These are phyloP conservation scores for Sisyra terminalis DNA, from an alignment of 2,888 invertebrate genomes.

Conservation along the genomic window DNA sequence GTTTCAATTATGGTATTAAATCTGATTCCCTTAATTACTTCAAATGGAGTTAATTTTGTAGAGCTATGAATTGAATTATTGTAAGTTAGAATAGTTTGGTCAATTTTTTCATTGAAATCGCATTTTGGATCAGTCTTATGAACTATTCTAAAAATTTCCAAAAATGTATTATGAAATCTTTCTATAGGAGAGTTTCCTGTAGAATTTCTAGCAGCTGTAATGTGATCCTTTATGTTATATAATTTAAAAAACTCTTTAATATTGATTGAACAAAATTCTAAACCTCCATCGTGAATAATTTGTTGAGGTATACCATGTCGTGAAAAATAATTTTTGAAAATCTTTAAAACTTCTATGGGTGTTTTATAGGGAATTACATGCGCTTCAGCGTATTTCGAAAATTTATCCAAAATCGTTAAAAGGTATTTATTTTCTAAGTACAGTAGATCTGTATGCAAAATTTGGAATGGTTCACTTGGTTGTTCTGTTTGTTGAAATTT, in stretches of 20 bases:
- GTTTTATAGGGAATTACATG: slow-evolving; percentile 6
- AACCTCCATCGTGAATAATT: slow-evolving; percentile 13
- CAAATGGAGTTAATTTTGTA: neutral
- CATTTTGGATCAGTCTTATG: neutral
- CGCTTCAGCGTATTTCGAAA: slow-evolving; percentile 14
- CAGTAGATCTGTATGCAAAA: slow-evolving; percentile 7
- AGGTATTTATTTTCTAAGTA: slow-evolving; percentile 10
- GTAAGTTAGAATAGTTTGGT: neutral
- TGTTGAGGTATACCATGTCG: slow-evolving; percentile 6
- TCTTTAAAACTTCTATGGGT: neutral
- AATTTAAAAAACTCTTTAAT: slow-evolving; percentile 12
- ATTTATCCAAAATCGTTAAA: slow-evolving; percentile 13
- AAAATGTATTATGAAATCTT: slow-evolving; percentile 11
- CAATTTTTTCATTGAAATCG: neutral
- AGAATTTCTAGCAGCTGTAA: slow-evolving; percentile 11
- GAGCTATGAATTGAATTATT: neutral
- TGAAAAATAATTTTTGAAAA: too few relatives aligned
- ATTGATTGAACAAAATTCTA: slow-evolving; percentile 13
- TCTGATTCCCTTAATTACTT: neutral
- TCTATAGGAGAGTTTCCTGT: slow-evolving; percentile 13
- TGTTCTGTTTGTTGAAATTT: slow-evolving; percentile 4
- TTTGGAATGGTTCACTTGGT: slow-evolving; percentile 7
- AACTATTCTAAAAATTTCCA: slow-evolving; percentile 3
- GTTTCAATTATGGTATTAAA: neutral
- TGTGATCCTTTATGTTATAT: slow-evolving; percentile 13